Evolutionary conservation across 2,113 vertebrate genomes (phyloP), one percentile per base, ranked within the genome.

Genomic region (Erpornis zantholeuca): DNA sequence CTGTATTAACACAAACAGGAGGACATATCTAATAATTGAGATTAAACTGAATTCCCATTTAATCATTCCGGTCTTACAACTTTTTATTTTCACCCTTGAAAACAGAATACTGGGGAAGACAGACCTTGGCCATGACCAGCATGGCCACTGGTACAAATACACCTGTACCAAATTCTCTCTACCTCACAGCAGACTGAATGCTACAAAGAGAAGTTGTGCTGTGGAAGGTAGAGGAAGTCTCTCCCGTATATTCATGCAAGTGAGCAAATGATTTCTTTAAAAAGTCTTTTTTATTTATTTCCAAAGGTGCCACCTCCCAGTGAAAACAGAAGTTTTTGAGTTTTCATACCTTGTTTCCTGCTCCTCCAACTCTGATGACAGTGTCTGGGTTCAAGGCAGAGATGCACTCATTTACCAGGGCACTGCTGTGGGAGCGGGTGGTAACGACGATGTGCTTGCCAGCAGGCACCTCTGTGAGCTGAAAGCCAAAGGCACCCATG

Each of bases 341-440:
- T 44, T 57, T 81, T 40, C 88, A 38, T 97, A 99, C 99, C 99
- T 99, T 99, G 95, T 99, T 99, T 86, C 99, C 99, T 71, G 99
- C 99, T 77, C 99, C 99, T 22, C 99, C 99, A 52, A 99, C 99
- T 95, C 98, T 97, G 69, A 99, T 97, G 57, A 99, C 98, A 6
- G 97, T 96, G 68, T 99, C 98, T 12, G 99, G 99, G 60, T 99
- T 98, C 98, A 99, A 98, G 82, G 99, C 99, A 4, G 98, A 73
- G 6, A 99, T 97, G 15, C 99, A 98, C 86, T 99, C 99, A 0
- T 97, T 99, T 12, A 99, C 99, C 82, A 99, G 71, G 94, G 99
- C 98, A 97, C 97, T 99, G 98, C 98, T 99, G 82, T 99, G 99
- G 47, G 99, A 99, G 53, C 99, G 98, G 6, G 99, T 99, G 12